Conservation (phyloP, 2,113 vertebrate genomes). For the Tretioscincus oriximinensis region DNA sequence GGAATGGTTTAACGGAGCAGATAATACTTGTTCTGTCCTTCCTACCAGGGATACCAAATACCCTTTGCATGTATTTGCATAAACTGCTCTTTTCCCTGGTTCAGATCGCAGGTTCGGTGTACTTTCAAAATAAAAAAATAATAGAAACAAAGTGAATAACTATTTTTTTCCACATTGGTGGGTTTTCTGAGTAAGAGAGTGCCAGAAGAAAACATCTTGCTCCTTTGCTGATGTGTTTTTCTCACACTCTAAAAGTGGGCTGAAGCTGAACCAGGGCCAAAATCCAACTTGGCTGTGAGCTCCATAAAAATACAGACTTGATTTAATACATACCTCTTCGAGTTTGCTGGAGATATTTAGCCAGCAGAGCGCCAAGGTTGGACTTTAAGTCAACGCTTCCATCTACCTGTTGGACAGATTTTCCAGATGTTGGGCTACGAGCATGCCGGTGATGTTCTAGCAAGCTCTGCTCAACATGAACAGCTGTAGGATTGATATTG, state of each 20-base stretch:
- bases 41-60: neutral
- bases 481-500: constrained; percentile 56
- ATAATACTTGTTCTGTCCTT: neutral
- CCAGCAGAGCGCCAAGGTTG: constrained; percentile 83
- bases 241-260: no score
- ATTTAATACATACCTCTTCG: constrained; percentile 80
- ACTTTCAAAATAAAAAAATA: no score
- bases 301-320: neutral
- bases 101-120: neutral
- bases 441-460: constrained; percentile 58
- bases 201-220: no score
- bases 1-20: neutral
- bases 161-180: no score
- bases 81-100: neutral
- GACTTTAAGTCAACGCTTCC: constrained; percentile 74
- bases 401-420: constrained; percentile 65
- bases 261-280: neutral
- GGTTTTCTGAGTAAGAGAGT: no score
- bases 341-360: constrained; percentile 84
- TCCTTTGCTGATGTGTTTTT: no score
- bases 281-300: neutral
- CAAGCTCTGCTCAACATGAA: constrained; percentile 60
- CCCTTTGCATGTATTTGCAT: neutral
- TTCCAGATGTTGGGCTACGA: constrained; percentile 70
- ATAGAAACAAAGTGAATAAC: no score